phyloP scores from a whole-genome alignment of 1,140 invertebrate species.

The Harlomillsia oculata region DNA sequence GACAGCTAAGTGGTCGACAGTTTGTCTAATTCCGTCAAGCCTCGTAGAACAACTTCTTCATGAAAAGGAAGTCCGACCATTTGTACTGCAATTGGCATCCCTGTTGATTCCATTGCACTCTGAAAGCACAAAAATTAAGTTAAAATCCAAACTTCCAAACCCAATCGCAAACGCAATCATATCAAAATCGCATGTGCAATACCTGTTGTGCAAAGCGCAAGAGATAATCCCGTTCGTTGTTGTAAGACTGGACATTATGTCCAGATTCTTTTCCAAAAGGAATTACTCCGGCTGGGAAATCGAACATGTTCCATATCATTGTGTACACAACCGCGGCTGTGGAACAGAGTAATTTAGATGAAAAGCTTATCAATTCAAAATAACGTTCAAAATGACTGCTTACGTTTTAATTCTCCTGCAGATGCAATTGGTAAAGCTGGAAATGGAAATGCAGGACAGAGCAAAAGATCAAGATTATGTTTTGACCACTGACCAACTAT shows the following conservation, averaged over 20 bases:
- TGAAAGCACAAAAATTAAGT: too few species aligned
- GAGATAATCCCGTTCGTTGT: conserved; percentile 12
- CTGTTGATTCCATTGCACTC: neutral
- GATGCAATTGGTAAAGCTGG: conserved; percentile 28
- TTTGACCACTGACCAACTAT: conserved; percentile 21
- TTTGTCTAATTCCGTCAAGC: conserved; percentile 36
- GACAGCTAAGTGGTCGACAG: too few species aligned
- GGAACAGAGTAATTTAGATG: too few species aligned
- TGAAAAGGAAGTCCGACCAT: conserved; percentile 38
- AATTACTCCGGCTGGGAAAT: conserved; percentile 10
- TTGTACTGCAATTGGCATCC: conserved; percentile 7
- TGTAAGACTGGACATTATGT: neutral
- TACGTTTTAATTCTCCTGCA: conserved; percentile 23
- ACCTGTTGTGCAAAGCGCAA: conserved; percentile 3
- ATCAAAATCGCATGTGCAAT: too few species aligned
- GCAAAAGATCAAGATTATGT: conserved; percentile 22
- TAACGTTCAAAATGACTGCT: neutral
- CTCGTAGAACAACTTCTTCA: conserved; percentile 39
- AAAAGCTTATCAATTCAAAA: neutral
- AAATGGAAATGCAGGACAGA: conserved; percentile 30
- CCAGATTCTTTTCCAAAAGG: conserved; percentile 12
- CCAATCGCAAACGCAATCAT: too few species aligned
- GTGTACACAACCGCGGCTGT: neutral
- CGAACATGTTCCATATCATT: conserved; percentile 7
- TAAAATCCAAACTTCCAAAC: too few species aligned